Conservation (phyloP, 2,888 invertebrate genomes). For the Tanaodytes sp. region DNA sequence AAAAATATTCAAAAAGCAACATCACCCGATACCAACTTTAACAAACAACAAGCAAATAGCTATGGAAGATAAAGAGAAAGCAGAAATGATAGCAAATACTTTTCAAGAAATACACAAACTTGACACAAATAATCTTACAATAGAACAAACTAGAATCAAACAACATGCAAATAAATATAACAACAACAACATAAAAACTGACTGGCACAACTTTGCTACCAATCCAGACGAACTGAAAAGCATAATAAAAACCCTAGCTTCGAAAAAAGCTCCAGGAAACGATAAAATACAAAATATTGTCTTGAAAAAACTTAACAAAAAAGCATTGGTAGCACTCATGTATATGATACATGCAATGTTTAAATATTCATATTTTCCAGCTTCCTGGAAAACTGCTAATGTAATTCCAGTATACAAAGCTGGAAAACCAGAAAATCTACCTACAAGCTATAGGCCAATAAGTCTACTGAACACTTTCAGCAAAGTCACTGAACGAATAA, state of each 20-base stretch:
- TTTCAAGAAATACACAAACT: neutral
- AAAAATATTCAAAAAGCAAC: neutral
- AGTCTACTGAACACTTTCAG: conserved; percentile 37
- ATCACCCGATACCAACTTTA: neutral
- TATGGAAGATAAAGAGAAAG: neutral
- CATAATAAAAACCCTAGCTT: conserved; percentile 1
- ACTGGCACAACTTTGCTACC: no score
- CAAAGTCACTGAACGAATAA: conserved; percentile 55
- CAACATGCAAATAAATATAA: no score
- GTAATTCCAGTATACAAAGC: conserved; percentile 23
- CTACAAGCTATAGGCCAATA: conserved; percentile 35
- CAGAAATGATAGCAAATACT: neutral
- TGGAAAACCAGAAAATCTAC: conserved; percentile 7
- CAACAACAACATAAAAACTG: no score
- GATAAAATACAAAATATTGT: conserved; percentile 19
- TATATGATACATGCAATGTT: conserved; percentile 31
- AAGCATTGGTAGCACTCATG: conserved; percentile 19
- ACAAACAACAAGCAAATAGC: neutral
- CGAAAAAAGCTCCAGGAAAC: conserved; percentile 11
- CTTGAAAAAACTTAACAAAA: conserved; percentile 34
- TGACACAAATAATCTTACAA: no score
- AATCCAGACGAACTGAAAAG: conserved; percentile 6
- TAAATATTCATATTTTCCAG: conserved; percentile 10
- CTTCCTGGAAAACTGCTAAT: neutral
- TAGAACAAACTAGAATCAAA: neutral